Evolutionary conservation across 2,797 vertebrate species (phyloP).

Genomic region (Hippopotamyrus pictus): DNA sequence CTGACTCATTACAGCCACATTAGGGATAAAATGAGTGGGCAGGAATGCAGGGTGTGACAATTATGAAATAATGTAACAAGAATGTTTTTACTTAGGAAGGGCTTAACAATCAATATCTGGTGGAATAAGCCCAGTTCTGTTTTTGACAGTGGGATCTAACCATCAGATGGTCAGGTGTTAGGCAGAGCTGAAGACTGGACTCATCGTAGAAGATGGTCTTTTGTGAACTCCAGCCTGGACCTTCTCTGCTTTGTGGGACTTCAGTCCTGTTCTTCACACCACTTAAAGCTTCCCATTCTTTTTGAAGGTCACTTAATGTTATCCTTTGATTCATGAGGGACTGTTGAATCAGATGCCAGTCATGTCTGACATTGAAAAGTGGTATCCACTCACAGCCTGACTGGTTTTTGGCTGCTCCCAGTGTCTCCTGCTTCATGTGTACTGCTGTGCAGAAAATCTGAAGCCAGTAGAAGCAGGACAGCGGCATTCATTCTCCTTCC

Average conservation of each 20-base stretch:
- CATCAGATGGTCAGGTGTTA: not conserved
- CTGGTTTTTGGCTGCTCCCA: not conserved
- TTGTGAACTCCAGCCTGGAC: not conserved
- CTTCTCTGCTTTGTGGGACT: not conserved
- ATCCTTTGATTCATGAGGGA: not conserved
- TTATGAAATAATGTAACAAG: not conserved
- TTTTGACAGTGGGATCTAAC: not conserved
- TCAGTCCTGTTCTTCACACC: not conserved
- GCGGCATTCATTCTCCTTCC: not conserved
- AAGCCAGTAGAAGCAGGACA: not conserved
- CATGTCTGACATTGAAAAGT: not conserved
- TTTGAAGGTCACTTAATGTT: not conserved
- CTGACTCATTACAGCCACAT: not conserved
- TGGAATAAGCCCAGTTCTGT: too few species aligned
- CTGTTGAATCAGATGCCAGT: not conserved
- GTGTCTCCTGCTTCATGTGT: not conserved
- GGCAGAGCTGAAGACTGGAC: not conserved
- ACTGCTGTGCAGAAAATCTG: not conserved
- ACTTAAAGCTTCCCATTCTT: not conserved
- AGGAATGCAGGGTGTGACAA: not conserved
- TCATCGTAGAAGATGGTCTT: not conserved
- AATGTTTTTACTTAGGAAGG: not conserved
- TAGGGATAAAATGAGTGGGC: not conserved
- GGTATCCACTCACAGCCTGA: not conserved
- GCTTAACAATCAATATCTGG: not conserved